phyloP scores from a whole-genome alignment of 2,113 vertebrate species.

The Mormoops blainvillei region DNA sequence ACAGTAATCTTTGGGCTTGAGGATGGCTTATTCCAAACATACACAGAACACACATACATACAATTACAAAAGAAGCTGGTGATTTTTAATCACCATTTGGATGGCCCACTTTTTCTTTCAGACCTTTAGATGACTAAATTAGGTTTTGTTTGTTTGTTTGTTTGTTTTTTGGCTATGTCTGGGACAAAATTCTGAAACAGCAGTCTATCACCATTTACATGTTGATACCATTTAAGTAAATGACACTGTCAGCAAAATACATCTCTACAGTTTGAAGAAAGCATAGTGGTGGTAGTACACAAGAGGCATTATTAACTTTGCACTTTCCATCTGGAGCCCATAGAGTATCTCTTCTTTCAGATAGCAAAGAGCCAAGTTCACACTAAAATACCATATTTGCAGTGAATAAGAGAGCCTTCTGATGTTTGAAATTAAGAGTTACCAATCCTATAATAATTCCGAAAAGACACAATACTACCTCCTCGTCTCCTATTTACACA shows the following conservation, averaged over 20 bases:
- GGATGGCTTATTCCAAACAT: not conserved
- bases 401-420: not conserved
- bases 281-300: constrained; percentile 75
- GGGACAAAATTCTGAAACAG: constrained; percentile 46
- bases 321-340: constrained; percentile 81
- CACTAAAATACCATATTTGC: constrained; percentile 46
- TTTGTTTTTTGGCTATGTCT: not conserved
- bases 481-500: not conserved
- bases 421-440: not conserved
- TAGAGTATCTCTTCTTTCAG: constrained; percentile 75
- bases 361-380: constrained; percentile 77
- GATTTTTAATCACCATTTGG: not conserved
- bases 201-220: constrained; percentile 75
- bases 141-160: not conserved
- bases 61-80: not conserved
- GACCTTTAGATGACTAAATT: constrained; percentile 1
- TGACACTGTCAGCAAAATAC: constrained; percentile 72
- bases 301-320: constrained; percentile 80
- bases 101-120: not conserved
- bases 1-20: not conserved
- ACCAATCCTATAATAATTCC: constrained; percentile 41
- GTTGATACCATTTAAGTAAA: constrained; percentile 77
- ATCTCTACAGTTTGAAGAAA: constrained; percentile 69
- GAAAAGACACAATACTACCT: not conserved
- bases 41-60: not conserved